Evolutionary conservation across 2,888 invertebrate species (phyloP).

Genomic region (Drosophila rellima): DNA sequence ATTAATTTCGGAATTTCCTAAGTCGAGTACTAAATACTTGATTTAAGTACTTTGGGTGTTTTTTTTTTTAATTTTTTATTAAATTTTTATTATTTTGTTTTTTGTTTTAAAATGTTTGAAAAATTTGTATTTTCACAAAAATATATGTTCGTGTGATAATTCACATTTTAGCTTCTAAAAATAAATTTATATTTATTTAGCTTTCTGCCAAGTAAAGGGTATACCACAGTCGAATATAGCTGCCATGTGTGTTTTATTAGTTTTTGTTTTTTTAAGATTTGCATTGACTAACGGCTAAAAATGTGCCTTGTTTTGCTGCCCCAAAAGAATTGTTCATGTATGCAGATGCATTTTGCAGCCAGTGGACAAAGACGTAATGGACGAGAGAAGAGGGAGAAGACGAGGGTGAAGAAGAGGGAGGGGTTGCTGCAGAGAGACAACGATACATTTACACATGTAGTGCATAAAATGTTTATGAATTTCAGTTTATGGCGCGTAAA

Average conservation of each 20-base stretch:
- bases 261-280: conserved; percentile 28
- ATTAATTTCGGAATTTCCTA: too few relatives aligned
- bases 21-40: too few relatives aligned
- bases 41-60: too few relatives aligned
- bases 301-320: conserved; percentile 38
- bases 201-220: conserved; percentile 15
- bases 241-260: background rate
- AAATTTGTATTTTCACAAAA: background rate
- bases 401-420: background rate
- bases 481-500: conserved; percentile 83
- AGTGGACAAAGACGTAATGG: conserved; percentile 7
- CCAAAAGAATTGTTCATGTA: conserved; percentile 29
- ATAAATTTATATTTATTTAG: background rate
- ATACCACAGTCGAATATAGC: background rate
- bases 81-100: too few relatives aligned
- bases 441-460: conserved; percentile 80
- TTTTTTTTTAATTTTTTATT: too few relatives aligned
- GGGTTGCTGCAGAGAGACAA: conserved; percentile 14
- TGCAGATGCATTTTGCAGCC: conserved; percentile 51
- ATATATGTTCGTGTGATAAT: too few relatives aligned
- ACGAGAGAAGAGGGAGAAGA: background rate
- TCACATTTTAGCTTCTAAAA: too few relatives aligned
- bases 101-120: too few relatives aligned
- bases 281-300: conserved; percentile 48
- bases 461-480: conserved; percentile 82